Percentiles rank a stretch among this genome's conserved stretches.
These are phyloP conservation scores for Eumacrocentrus americanus DNA, from an alignment of 2,888 invertebrate genomes.

Conservation along the genomic window DNA sequence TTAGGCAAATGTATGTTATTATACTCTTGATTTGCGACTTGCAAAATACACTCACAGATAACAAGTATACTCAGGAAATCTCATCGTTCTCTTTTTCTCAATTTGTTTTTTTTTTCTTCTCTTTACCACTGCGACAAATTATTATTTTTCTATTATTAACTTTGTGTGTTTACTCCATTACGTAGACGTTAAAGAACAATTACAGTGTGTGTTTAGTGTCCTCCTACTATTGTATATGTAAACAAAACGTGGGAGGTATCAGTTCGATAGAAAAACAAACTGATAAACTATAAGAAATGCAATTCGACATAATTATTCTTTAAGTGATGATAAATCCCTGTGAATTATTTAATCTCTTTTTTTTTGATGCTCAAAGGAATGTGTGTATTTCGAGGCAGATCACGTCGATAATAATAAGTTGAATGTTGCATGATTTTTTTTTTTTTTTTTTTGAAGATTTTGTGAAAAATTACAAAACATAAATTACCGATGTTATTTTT, in stretches of 20 bases:
- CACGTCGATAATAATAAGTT: neutral
- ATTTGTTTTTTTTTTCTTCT: neutral
- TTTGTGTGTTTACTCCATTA: slow-evolving; percentile 2
- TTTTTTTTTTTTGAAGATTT: neutral
- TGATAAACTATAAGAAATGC: neutral
- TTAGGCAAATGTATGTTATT: slow-evolving; percentile 10
- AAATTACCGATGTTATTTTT: neutral
- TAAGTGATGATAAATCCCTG: neutral
- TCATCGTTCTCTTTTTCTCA: neutral
- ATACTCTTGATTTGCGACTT: neutral
- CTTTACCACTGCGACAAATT: neutral
- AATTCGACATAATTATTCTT: neutral
- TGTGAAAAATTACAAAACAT: slow-evolving; percentile 11
- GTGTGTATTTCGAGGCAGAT: neutral
- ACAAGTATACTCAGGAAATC: neutral
- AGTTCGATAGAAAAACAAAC: neutral
- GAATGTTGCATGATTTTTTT: neutral
- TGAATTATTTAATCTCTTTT: neutral
- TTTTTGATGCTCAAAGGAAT: neutral
- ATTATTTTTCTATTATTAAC: too few relatives aligned
- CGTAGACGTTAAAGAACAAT: neutral
- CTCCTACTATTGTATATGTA: neutral
- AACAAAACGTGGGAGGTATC: neutral
- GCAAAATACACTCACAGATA: slow-evolving; percentile 2
- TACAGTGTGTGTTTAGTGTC: neutral